These are phyloP conservation scores for Xenops minutus DNA, from an alignment of 2,797 vertebrate genomes.

Conservation along the genomic window DNA sequence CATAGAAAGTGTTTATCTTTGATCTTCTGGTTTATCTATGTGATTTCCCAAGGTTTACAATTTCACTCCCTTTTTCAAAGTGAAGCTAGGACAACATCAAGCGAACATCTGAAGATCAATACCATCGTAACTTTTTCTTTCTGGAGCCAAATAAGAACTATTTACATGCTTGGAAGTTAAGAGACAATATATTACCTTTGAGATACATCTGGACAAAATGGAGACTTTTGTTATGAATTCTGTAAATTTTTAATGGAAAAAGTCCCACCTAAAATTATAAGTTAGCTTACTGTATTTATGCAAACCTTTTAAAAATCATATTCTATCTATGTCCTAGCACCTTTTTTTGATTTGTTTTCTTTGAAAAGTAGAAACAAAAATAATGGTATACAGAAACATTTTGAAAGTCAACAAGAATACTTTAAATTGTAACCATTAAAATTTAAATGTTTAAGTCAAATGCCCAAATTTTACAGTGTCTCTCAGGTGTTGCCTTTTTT, in stretches of 20 bases:
- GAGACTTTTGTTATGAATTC: accelerated
- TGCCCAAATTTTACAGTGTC: neutral
- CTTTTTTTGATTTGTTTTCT: neutral
- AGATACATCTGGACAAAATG: neutral
- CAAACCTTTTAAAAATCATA: neutral
- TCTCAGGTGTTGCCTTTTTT: neutral
- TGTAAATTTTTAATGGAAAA: neutral
- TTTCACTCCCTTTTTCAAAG: neutral
- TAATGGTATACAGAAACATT: neutral
- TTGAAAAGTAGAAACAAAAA: neutral
- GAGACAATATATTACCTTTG: neutral
- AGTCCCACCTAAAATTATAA: neutral
- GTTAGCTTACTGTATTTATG: neutral
- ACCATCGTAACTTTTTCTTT: neutral
- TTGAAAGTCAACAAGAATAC: neutral
- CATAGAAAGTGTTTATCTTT: neutral
- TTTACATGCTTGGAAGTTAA: neutral
- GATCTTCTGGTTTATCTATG: neutral
- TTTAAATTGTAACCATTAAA: neutral
- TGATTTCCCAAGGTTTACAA: neutral
- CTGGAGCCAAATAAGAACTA: neutral
- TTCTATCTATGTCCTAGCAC: neutral
- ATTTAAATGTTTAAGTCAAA: neutral
- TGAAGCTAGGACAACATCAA: neutral
- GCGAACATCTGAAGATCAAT: neutral